Evolutionary conservation across 2,797 vertebrate species (phyloP), one percentile per base, ranked within the genome.

Genomic region (Platalea minor): DNA sequence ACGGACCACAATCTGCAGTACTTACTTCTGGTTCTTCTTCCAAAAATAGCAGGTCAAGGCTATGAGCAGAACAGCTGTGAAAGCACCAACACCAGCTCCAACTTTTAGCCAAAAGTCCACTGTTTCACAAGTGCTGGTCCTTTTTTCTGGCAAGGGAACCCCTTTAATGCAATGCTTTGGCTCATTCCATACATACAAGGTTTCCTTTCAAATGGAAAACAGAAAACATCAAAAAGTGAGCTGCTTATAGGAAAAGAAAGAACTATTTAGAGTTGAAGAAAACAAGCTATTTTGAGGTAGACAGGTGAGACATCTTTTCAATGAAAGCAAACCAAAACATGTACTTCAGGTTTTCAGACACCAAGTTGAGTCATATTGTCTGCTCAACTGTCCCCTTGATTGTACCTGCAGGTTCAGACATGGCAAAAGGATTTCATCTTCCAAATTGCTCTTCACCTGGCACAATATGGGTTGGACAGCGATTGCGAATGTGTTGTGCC

Each of bases 21-120:
- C 98, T 98, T 97, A 99, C 99, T 99, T 99, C 97, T 99, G 99
- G 97, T 99, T 99, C 96, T 99, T 99, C 95, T 99, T 99, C 99
- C 99, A 99, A 98, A 99, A 99, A 97, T 99, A 99, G 96, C 99
- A 99, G 86, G 99, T 99, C 94, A 99, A 98, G 70, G 98, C 98
- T 95, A 99, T 90, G 31, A 99, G 99, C 63, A 99, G 97, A 89
- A 98, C 98, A 0, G 99, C 99, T 31, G 98, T 98, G 97, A 99
- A 99, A 51, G 98, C 98, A 57, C 98, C 99, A 45, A 98, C 97
- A 14, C 98, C 99, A 23, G 98, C 98, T 68, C 99, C 99, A 60
- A 99, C 98, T 94, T 98, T 99, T 31, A 99, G 95, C 99, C 99
- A 99, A 94, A 99, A 99, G 91, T 99, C 99, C 92, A 99, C 97